Percentiles rank a stretch among this genome's conserved stretches.
Evolutionary conservation across 2,888 invertebrate genomes (phyloP).

Genomic region (Macaria notata): DNA sequence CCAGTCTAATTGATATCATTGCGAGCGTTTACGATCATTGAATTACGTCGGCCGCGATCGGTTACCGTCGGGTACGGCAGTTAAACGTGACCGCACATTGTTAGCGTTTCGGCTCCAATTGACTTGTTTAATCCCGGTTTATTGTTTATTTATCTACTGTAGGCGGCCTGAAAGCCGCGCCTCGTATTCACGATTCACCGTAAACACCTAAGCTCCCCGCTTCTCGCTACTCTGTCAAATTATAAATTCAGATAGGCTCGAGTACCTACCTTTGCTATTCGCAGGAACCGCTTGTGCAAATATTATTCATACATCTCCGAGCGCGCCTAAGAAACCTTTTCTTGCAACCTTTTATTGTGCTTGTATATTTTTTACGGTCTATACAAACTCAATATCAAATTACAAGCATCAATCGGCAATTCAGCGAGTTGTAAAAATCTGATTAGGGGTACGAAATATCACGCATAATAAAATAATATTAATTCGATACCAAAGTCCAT

Average conservation of each 20-base stretch:
- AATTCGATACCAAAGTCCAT: constrained; percentile 52
- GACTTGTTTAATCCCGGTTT: constrained; percentile 77
- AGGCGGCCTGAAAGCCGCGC: constrained; percentile 14
- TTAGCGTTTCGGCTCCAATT: constrained; percentile 69
- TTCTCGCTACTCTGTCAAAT: constrained; percentile 18
- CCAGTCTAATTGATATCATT: constrained; percentile 81
- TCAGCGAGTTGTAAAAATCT: constrained; percentile 49
- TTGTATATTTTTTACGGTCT: too few relatives aligned
- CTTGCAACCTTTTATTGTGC: too few relatives aligned
- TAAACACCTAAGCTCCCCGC: constrained; percentile 44
- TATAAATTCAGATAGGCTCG: background rate
- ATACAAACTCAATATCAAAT: constrained; percentile 33
- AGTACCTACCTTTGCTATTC: too few relatives aligned
- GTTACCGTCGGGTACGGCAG: constrained; percentile 68
- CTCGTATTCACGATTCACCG: constrained; percentile 13
- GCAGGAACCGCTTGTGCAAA: too few relatives aligned
- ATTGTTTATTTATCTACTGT: constrained; percentile 74
- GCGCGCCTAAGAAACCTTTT: too few relatives aligned
- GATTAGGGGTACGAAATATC: constrained; percentile 65
- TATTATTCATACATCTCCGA: too few relatives aligned
- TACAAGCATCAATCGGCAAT: constrained; percentile 44
- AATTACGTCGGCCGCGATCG: constrained; percentile 75
- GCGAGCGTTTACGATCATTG: constrained; percentile 80
- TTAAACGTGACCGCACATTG: constrained; percentile 79
- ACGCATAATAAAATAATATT: constrained; percentile 75